Base-by-base conservation (phyloP, 1,140 invertebrate genomes). In the Brachionus asplanchnoidis region DNA sequence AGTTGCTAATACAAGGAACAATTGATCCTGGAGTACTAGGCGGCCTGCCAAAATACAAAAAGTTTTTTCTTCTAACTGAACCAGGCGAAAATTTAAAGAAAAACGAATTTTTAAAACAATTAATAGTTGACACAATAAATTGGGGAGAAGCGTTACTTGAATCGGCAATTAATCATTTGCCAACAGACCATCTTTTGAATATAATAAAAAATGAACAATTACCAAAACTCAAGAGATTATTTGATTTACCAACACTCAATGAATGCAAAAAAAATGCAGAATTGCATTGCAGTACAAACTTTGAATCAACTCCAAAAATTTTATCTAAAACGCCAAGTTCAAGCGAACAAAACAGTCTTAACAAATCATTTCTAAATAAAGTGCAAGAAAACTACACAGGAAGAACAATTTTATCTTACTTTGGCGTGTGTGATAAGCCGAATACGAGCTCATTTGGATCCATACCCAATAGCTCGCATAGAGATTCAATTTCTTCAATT, bases 1-100 rank as follows among this genome's bases (percentile, higher is more conserved):
- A 82, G 11, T 82, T 56, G 17, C 42, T 82, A 28, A 82, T 82
- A 26, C 65, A 60, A 46, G 79, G 79, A 14, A 82, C 79, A 11
- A 82, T 82, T 17, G 79, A 82, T 46, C 53, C 79, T 26, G 79
- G 79, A n/a, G 79, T 82, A 3, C 28, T 82, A 20, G 79, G 79
- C 7, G 79, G 79, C 7, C n/a, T 82, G 0, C 79, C 79, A 23
- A 82, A 82, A 40, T 82, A 82, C 12, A 82, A 82, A 82, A 60
- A 36, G 36, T 82, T 82, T 46, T 82, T 82, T 23, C 32, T 36
- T 7, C 0, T 28, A 42, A 44, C 5, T 46, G 0, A 1, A 6
- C 12, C 8, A 46, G 14, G 23, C 17, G 32, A 60, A 17, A 20
- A 82, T 66, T n/a, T 14, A 17, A 40, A 65, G 7, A 12, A 12